phyloP scores from a whole-genome alignment of 92 coral and sea anemone species.

The Zoanthus sansibaricus region DNA sequence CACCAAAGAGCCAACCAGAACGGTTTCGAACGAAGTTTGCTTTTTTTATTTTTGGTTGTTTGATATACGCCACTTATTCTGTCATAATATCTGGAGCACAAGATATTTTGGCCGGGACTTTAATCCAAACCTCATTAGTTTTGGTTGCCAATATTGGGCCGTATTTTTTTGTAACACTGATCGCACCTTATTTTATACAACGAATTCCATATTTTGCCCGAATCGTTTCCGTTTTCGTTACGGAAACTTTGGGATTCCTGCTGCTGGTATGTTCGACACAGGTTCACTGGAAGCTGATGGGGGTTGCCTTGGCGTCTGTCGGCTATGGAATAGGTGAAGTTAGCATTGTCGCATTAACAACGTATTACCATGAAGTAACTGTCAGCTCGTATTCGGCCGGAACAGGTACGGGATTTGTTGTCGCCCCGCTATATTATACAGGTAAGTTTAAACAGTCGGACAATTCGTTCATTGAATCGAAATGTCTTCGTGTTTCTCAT shows the following conservation, averaged over 20 bases:
- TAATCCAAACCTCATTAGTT: constrained; percentile 85
- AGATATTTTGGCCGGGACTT: constrained; percentile 87
- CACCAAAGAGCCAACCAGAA: constrained; percentile 53
- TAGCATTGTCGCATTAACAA: constrained; percentile 76
- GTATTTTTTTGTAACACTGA: constrained; percentile 72
- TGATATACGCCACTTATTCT: constrained; percentile 59
- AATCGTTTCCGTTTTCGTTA: constrained; percentile 69
- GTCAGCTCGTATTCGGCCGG: constrained; percentile 80
- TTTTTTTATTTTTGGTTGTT: constrained; percentile 68
- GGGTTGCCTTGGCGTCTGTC: constrained; percentile 81
- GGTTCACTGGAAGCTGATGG: constrained; percentile 79
- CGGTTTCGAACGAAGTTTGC: constrained; percentile 73
- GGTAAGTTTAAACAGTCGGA: constrained; percentile 50
- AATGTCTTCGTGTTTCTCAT: background rate
- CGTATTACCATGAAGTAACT: constrained; percentile 74
- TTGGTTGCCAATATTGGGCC: constrained; percentile 84
- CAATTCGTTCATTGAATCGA: background rate
- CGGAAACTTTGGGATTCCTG: constrained; percentile 71
- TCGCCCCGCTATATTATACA: constrained; percentile 83
- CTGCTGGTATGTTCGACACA: constrained; percentile 69
- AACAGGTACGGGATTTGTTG: constrained; percentile 78
- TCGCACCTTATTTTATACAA: constrained; percentile 85
- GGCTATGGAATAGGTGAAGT: constrained; percentile 89
- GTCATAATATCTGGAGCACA: constrained; percentile 85
- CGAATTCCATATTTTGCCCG: constrained; percentile 75